Base-by-base conservation (phyloP, 2,888 invertebrate species). In the Prenolepis imparis region DNA sequence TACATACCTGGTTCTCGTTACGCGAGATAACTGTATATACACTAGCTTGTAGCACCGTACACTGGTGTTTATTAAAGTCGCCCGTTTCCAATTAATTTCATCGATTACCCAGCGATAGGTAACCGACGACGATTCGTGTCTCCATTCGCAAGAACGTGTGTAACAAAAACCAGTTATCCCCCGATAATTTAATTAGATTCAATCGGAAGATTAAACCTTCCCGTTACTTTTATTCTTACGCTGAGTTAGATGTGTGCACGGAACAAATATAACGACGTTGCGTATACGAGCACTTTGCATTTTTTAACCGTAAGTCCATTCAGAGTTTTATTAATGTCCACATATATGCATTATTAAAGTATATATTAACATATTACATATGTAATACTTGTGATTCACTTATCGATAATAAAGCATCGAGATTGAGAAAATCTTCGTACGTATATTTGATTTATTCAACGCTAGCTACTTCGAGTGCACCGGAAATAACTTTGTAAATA, bases 141-240 rank as follows among this genome's bases (percentile, higher is more conserved):
- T 72, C 36, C 32, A 15, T 72, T 21, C 48, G 39, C 48, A 44
- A 0, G 4, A 28, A 3, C 28, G 67, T 44, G 44, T 74, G 48
- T 57, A 59, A 77, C 55, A 82, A 82, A 67, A 61, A 52, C 77
- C 80, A 77, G 81, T 39, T 57, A 81, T 78, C 81, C 61, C 73
- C 78, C 83, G 84, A 87, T 89, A 88, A 89, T 83, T 88, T 80
- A 81, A 87, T 89, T 89, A 89, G 73, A 83, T 66, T 82, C 59
- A 72, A 74, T 83, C 77, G 64, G 66, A 57, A 66, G 39, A 77
- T 66, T 77, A 24, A 80, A 80, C 68, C 44, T 48, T 44, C 18
- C 24, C 32, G 78, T n/a, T 36, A 12, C 12, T 70, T 68, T 78
- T 44, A 59, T 39, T 57, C 41, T 41, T 77, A 11, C 24, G 21